phyloP scores from a whole-genome alignment of 2,888 invertebrate genomes.

The Tetragnatha montana region DNA sequence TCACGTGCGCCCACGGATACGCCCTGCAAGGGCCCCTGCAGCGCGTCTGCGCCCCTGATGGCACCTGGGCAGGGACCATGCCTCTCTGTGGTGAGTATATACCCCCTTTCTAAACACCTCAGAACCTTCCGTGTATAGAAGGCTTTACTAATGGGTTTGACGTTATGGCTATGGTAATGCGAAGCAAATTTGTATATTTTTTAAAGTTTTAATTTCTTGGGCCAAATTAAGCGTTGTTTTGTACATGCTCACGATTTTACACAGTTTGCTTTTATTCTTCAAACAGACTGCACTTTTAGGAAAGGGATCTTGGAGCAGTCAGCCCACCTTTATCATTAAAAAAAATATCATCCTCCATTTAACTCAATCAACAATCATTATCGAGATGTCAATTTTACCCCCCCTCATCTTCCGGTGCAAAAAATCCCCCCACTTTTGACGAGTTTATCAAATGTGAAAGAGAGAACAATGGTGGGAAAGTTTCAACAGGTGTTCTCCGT shows the following conservation, averaged over 20 bases:
- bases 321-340: too few relatives aligned
- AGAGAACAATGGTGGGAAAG: not conserved
- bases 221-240: too few relatives aligned
- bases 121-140: not conserved
- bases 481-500: not conserved
- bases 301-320: too few relatives aligned
- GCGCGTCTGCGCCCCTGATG: conserved; percentile 56
- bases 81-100: conserved; percentile 59
- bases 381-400: not conserved
- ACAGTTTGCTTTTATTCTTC: too few relatives aligned
- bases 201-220: too few relatives aligned
- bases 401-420: too few relatives aligned
- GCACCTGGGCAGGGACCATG: conserved; percentile 53
- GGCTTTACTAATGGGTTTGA: not conserved
- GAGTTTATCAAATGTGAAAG: not conserved
- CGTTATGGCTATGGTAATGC: not conserved
- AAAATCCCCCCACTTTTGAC: not conserved
- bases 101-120: not conserved
- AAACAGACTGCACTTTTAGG: too few relatives aligned
- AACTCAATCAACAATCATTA: not conserved
- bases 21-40: conserved; percentile 57
- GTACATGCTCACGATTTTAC: too few relatives aligned
- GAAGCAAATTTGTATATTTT: too few relatives aligned
- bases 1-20: conserved; percentile 52
- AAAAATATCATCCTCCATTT: too few relatives aligned